Conservation (phyloP, 2,888 invertebrate genomes). For the Tuberolachnus salignus region DNA sequence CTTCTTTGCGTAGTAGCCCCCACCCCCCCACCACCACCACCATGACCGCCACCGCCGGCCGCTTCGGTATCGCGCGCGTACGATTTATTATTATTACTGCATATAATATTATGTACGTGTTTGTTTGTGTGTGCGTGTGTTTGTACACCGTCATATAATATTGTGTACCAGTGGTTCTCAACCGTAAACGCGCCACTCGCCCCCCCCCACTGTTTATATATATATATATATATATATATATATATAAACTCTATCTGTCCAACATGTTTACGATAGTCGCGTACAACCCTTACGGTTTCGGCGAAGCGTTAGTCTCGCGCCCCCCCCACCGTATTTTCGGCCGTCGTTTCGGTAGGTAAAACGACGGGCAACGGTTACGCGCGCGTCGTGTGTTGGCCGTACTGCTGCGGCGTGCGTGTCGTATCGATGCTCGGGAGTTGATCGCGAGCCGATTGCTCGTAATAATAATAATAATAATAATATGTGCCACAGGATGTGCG, state of each 20-base stretch:
- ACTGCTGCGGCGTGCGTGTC: constrained; percentile 10
- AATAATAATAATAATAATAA: constrained; percentile 31
- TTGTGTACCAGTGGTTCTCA: constrained; percentile 47
- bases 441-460: constrained; percentile 32
- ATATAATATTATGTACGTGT: neutral
- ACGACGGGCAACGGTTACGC: neutral
- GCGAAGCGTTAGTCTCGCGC: too few species aligned
- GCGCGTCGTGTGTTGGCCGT: neutral
- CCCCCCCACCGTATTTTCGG: neutral
- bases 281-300: neutral
- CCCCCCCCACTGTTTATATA: too few species aligned
- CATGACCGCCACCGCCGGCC: neutral
- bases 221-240: too few species aligned
- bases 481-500: constrained; percentile 45
- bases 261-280: neutral
- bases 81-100: constrained; percentile 42
- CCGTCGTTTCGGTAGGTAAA: too few species aligned
- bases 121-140: neutral
- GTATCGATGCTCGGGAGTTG: constrained; percentile 24
- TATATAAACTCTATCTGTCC: too few species aligned
- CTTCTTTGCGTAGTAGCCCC: constrained; percentile 21
- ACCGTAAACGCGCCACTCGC: neutral
- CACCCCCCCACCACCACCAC: neutral
- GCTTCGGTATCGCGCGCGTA: constrained; percentile 42
- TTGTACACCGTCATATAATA: constrained; percentile 21